Conservation (phyloP, 1,140 invertebrate genomes). For the Dinoponera quadriceps region DNA sequence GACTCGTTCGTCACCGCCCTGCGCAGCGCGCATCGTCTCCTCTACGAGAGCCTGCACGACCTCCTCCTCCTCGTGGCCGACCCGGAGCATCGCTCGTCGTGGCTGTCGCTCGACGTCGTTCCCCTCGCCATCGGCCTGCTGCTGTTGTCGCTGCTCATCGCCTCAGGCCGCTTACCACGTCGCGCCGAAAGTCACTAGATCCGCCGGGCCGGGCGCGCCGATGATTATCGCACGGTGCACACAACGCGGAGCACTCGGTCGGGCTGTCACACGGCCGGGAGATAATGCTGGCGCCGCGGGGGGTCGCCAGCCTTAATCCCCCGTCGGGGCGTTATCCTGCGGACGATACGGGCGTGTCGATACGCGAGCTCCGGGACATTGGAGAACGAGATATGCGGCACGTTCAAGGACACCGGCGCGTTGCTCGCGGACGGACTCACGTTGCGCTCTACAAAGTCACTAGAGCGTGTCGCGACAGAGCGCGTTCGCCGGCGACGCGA, state of each 20-base stretch:
- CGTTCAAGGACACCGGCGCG: slow-evolving; percentile 30
- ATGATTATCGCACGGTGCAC: neutral
- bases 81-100: neutral
- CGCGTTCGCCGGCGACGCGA: slow-evolving; percentile 17
- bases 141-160: neutral
- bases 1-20: slow-evolving; percentile 69
- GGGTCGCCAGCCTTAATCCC: neutral
- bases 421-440: slow-evolving; percentile 1
- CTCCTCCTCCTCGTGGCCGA: neutral
- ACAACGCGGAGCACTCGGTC: neutral
- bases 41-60: neutral
- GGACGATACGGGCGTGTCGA: neutral
- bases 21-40: slow-evolving; percentile 10
- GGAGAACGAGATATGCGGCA: slow-evolving; percentile 21
- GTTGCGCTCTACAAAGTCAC: slow-evolving; percentile 16
- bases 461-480: slow-evolving; percentile 28
- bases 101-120: neutral
- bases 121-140: slow-evolving; percentile 5
- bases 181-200: slow-evolving; percentile 35
- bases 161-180: slow-evolving; percentile 29
- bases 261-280: too few relatives aligned
- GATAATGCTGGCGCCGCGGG: too few relatives aligned
- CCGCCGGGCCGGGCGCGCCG: slow-evolving; percentile 24
- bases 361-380: neutral
- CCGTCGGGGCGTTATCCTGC: neutral